Percentiles rank a stretch among this genome's conserved stretches.
Conservation (phyloP, 1,140 invertebrate genomes). For the Ladona fulva region DNA sequence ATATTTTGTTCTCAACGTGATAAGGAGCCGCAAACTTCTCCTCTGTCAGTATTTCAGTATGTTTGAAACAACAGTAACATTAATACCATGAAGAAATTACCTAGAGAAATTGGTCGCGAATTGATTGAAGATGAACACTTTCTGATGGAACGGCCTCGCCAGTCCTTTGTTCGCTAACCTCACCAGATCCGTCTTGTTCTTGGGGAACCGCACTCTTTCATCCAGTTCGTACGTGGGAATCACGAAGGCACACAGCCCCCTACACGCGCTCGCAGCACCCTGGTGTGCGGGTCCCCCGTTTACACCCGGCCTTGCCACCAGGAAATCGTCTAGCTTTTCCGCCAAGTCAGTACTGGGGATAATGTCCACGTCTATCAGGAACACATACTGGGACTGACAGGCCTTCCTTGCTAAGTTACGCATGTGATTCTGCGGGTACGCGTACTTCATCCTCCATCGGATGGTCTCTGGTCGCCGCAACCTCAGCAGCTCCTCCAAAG, state of each 20-base stretch:
- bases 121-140: constrained; percentile 88
- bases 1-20: no score
- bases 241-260: constrained; percentile 71
- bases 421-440: constrained; percentile 80
- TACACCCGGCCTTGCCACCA: constrained; percentile 40
- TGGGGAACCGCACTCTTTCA: constrained; percentile 61
- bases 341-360: constrained; percentile 62
- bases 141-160: constrained; percentile 83
- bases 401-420: constrained; percentile 75
- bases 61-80: no score
- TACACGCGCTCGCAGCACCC: constrained; percentile 16
- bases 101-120: constrained; percentile 86
- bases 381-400: constrained; percentile 68
- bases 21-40: no score
- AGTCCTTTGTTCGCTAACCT: constrained; percentile 61
- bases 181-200: constrained; percentile 66
- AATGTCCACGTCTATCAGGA: constrained; percentile 77
- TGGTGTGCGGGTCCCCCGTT: constrained; percentile 27
- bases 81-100: constrained; percentile 42
- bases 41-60: no score
- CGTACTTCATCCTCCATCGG: constrained; percentile 57
- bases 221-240: constrained; percentile 88
- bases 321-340: constrained; percentile 56
- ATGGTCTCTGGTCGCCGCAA: constrained; percentile 42
- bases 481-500: constrained; percentile 43